These are phyloP conservation scores for Drosophila pseudotalamancana DNA, from an alignment of 2,888 invertebrate species.

Conservation along the genomic window DNA sequence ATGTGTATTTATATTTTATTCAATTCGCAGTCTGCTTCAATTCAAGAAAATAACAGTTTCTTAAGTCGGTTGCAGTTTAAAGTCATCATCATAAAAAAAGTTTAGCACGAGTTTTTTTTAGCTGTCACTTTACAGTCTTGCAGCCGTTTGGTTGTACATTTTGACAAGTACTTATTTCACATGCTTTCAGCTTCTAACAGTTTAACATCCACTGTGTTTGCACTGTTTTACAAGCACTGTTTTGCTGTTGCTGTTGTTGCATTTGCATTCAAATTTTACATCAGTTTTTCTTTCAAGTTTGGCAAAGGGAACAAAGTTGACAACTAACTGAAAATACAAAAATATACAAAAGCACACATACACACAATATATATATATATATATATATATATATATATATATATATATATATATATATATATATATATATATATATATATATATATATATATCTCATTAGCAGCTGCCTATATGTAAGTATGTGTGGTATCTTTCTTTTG, in stretches of 20 bases:
- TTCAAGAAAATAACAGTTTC: too few relatives aligned
- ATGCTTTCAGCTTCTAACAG: too few relatives aligned
- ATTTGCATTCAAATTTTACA: background rate
- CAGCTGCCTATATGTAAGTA: conserved; percentile 40
- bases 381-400: too few relatives aligned
- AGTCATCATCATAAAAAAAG: too few relatives aligned
- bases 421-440: too few relatives aligned
- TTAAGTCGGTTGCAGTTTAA: background rate
- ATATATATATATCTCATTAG: too few relatives aligned
- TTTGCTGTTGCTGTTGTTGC: background rate
- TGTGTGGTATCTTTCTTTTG: conserved; percentile 47
- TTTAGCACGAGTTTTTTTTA: too few relatives aligned
- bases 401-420: too few relatives aligned
- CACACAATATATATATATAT: too few relatives aligned
- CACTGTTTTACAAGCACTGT: background rate
- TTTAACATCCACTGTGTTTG: background rate
- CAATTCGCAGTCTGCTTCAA: background rate
- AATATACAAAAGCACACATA: conserved; percentile 48
- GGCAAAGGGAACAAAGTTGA: conserved; percentile 35
- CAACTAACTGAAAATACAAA: conserved; percentile 48
- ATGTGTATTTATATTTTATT: background rate
- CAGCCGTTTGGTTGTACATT: too few relatives aligned
- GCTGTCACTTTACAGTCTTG: background rate
- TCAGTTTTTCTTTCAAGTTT: conserved; percentile 18
- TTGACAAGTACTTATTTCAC: too few relatives aligned